Conservation (phyloP, 2,888 invertebrate species). For the Galerucella pusilla region DNA sequence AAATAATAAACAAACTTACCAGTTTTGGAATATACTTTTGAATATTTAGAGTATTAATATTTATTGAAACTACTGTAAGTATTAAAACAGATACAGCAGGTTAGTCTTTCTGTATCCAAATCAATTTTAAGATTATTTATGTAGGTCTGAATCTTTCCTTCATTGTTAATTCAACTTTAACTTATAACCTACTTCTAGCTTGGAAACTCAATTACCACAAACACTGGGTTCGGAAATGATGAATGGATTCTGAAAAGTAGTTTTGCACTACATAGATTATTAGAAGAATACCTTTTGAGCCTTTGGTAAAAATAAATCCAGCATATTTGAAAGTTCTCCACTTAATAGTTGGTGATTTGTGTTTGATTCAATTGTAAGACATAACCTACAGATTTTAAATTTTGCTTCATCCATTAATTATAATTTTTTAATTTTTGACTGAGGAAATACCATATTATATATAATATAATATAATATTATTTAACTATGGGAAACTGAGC, state of each 20-base stretch:
- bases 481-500: not conserved
- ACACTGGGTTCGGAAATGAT: not conserved
- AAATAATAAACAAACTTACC: not conserved
- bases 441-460: too few species aligned
- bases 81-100: not conserved
- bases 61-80: not conserved
- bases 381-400: slow-evolving; percentile 6
- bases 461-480: too few species aligned
- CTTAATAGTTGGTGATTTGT: not conserved
- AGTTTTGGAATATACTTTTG: not conserved
- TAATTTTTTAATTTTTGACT: not conserved
- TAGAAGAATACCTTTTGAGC: not conserved
- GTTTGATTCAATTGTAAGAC: not conserved
- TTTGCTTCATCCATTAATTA: slow-evolving; percentile 3
- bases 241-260: not conserved
- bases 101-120: not conserved
- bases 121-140: not conserved
- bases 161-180: slow-evolving; percentile 7
- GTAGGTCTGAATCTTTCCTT: not conserved
- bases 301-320: slow-evolving; percentile 5
- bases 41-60: not conserved
- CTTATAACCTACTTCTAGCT: not conserved
- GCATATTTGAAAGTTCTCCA: slow-evolving; percentile 4
- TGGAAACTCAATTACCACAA: not conserved
- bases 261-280: not conserved